A percentile compares a stretch with the other conserved stretches of the same genome.
These are phyloP conservation scores for Drosophila crucigera DNA, from an alignment of 2,888 invertebrate genomes.

Conservation along the genomic window DNA sequence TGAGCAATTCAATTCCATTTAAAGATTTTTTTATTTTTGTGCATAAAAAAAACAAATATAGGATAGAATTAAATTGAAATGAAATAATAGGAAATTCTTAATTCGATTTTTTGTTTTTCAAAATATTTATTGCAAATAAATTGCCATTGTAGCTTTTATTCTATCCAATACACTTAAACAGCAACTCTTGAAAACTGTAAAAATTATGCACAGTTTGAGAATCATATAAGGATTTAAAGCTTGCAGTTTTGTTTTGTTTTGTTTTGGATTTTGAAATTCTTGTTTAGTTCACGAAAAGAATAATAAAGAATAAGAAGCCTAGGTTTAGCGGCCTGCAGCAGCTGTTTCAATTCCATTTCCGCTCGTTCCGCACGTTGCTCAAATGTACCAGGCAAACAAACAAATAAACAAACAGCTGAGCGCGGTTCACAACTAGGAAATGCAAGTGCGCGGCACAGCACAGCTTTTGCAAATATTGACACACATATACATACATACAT, in stretches of 20 bases:
- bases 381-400: slow-evolving; percentile 31
- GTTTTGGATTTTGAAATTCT: not conserved
- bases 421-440: slow-evolving; percentile 47
- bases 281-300: slow-evolving; percentile 24
- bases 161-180: not conserved
- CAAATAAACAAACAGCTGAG: slow-evolving; percentile 61
- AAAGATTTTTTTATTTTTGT: no score
- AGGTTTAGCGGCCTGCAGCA: slow-evolving; percentile 24
- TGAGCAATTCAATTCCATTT: no score
- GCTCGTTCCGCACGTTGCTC: slow-evolving; percentile 50
- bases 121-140: not conserved
- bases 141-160: not conserved
- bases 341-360: slow-evolving; percentile 65
- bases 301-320: not conserved
- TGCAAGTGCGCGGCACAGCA: slow-evolving; percentile 68
- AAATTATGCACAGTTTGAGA: not conserved
- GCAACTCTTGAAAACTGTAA: not conserved
- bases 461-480: slow-evolving; percentile 64
- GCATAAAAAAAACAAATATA: no score
- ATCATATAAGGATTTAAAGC: not conserved
- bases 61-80: not conserved
- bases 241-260: not conserved
- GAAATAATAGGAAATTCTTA: not conserved
- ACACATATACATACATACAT: not conserved
- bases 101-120: not conserved